Percentiles rank a stretch among this genome's conserved stretches.
phyloP scores from a whole-genome alignment of 1,140 invertebrate genomes.

The Cydia amplana region DNA sequence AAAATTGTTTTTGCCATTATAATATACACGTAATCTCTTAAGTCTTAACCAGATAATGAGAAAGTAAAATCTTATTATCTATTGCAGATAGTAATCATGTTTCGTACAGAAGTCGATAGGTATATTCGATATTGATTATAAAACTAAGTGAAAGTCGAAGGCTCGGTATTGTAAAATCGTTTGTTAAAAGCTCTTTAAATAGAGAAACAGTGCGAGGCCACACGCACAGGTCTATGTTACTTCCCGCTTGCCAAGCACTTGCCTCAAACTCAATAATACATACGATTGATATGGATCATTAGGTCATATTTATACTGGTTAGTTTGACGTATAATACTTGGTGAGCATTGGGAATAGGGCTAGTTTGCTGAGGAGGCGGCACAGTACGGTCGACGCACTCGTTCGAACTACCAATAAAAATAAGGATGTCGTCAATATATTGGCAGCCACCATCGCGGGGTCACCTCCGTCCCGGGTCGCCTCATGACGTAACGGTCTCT shows the following conservation, averaged over 20 bases:
- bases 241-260: not conserved
- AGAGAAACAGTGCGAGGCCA: constrained; percentile 70
- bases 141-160: constrained; percentile 20
- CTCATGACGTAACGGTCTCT: constrained; percentile 37
- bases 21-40: not conserved
- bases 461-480: constrained; percentile 54
- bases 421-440: constrained; percentile 78
- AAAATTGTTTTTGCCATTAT: not conserved
- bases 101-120: constrained; percentile 21
- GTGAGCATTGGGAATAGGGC: not conserved
- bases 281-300: not conserved
- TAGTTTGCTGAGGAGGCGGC: constrained; percentile 52
- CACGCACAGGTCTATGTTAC: constrained; percentile 62
- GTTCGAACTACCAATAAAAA: constrained; percentile 72
- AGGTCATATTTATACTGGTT: not conserved
- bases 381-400: constrained; percentile 74
- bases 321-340: not conserved
- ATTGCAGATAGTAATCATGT: constrained; percentile 25
- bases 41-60: constrained; percentile 2
- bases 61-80: constrained; percentile 28
- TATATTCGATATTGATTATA: constrained; percentile 4
- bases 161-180: constrained; percentile 19
- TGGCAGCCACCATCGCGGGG: constrained; percentile 66
- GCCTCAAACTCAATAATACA: not conserved
- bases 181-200: constrained; percentile 55